phyloP scores from a whole-genome alignment of 1,140 invertebrate genomes.

The Drosophila murphyi region DNA sequence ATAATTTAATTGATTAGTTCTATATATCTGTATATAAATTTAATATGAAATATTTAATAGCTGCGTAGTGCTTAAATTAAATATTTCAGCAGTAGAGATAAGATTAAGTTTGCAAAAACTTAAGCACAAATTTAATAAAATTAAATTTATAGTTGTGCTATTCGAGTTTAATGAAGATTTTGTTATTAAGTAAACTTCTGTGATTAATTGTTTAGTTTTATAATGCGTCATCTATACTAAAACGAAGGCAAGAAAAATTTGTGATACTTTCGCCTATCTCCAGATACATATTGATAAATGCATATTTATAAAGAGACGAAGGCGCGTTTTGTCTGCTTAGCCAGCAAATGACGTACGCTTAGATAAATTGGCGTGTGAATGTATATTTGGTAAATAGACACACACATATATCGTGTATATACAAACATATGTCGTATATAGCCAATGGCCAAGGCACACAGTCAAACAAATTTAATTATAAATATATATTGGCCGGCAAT shows the following conservation, averaged over 20 bases:
- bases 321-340: constrained; percentile 36
- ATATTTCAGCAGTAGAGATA: background rate
- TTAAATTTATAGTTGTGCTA: background rate
- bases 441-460: constrained; percentile 56
- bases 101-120: constrained; percentile 4
- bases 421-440: constrained; percentile 53
- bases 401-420: constrained; percentile 20
- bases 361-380: constrained; percentile 25
- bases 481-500: constrained; percentile 43
- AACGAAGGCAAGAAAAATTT: background rate
- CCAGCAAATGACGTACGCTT: constrained; percentile 64
- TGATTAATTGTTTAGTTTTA: no score
- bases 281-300: constrained; percentile 5
- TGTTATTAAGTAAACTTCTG: no score
- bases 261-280: background rate
- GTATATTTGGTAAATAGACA: constrained; percentile 38
- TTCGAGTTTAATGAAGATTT: background rate
- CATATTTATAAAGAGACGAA: constrained; percentile 11
- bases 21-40: no score
- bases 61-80: background rate
- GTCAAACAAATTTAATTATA: constrained; percentile 23
- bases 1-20: no score
- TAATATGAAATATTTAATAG: no score
- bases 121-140: background rate
- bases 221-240: no score